Percentiles rank a stretch among this genome's conserved stretches.
Evolutionary conservation across 2,888 invertebrate genomes (phyloP).

Genomic region (Oligia latruncula): DNA sequence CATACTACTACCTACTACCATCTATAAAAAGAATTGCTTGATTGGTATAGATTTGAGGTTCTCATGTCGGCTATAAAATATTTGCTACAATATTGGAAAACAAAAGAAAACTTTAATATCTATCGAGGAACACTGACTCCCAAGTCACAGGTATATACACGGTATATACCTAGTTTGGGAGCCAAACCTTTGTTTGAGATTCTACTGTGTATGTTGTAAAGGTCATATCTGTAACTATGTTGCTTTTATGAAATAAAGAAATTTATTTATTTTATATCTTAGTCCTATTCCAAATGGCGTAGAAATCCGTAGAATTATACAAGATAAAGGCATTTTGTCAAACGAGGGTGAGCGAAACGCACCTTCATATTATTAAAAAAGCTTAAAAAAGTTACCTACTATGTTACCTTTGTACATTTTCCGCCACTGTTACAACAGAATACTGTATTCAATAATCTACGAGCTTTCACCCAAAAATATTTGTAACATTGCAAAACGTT

Average conservation of each 20-base stretch:
- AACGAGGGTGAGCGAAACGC: background rate
- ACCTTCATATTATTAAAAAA: slow-evolving; percentile 1
- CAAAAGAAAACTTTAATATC: background rate
- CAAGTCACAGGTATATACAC: too few relatives aligned
- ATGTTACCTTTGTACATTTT: background rate
- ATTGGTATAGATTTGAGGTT: background rate
- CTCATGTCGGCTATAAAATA: background rate
- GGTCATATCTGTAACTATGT: too few relatives aligned
- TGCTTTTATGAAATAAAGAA: too few relatives aligned
- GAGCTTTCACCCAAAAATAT: slow-evolving; percentile 10
- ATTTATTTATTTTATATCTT: too few relatives aligned
- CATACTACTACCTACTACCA: background rate
- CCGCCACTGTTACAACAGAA: slow-evolving; percentile 5
- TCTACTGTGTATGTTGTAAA: too few relatives aligned
- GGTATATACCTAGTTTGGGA: too few relatives aligned
- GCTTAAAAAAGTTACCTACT: background rate
- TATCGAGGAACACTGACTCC: too few relatives aligned
- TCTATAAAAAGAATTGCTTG: background rate
- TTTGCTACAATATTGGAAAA: background rate
- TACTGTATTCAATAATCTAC: slow-evolving; percentile 16
- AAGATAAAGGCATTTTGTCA: background rate
- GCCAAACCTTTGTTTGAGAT: too few relatives aligned
- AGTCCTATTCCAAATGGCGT: background rate
- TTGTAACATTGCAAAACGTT: slow-evolving; percentile 30
- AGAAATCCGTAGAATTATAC: background rate